These are phyloP conservation scores for Hesperia comma DNA, from an alignment of 2,888 invertebrate species.

Conservation along the genomic window DNA sequence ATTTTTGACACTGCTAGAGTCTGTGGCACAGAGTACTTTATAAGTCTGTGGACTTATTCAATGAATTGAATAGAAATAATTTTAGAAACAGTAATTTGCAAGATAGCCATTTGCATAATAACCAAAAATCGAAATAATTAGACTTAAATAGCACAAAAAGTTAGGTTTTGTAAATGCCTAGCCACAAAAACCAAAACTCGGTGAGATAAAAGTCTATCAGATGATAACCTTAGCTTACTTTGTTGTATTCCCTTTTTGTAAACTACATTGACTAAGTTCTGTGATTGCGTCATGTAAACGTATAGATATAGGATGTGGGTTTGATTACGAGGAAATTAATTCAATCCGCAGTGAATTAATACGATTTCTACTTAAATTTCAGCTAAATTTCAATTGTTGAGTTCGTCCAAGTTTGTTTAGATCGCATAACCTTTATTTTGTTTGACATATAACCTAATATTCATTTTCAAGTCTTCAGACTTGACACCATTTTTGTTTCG, in stretches of 20 bases:
- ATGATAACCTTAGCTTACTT: conserved; percentile 11
- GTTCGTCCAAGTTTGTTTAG: conserved; percentile 45
- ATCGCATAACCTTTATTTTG: conserved; percentile 66
- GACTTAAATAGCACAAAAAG: conserved; percentile 9
- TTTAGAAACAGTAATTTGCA: conserved; percentile 54
- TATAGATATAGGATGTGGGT: conserved; percentile 61
- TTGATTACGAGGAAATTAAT: conserved; percentile 48
- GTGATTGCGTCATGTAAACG: conserved; percentile 82
- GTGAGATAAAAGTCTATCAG: conserved; percentile 9
- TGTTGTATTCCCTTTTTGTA: conserved; percentile 41
- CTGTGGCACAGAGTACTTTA: too few relatives aligned
- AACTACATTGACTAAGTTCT: conserved; percentile 66
- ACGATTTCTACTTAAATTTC: conserved; percentile 8
- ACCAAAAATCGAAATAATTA: conserved; percentile 51
- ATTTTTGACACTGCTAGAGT: background rate
- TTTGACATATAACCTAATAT: conserved; percentile 76
- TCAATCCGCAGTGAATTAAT: conserved; percentile 37
- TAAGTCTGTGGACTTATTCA: background rate
- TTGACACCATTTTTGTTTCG: conserved; percentile 80
- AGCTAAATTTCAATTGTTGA: conserved; percentile 8
- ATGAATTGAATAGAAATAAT: conserved; percentile 35
- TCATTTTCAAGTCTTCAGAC: conserved; percentile 49
- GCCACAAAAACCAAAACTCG: conserved; percentile 12
- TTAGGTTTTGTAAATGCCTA: conserved; percentile 20
- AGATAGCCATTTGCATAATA: conserved; percentile 74